Evolutionary conservation across 1,140 invertebrate genomes (phyloP), one percentile per base, ranked within the genome.

Genomic region (Papilio dardanus): DNA sequence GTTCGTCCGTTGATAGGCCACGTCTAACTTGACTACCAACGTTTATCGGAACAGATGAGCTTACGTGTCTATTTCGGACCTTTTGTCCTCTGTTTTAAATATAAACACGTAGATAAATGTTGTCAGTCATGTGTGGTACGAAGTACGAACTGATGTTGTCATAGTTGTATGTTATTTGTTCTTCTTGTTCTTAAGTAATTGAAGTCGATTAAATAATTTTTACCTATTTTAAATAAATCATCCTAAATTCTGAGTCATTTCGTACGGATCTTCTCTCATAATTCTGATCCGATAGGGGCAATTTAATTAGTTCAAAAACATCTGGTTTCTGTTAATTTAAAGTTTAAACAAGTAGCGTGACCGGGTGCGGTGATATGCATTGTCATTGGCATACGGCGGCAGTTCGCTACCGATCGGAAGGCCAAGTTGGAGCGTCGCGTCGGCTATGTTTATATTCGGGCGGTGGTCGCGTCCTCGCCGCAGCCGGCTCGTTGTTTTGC

Each of bases 1-100:
- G 79, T 79, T 81, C 58, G 79, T 83, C 79, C 77, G 86, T 85
- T 87, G 86, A 88, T 86, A 90, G 85, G 87, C 83, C 88, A 90
- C 83, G 85, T 85, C 81, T 82, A 81, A 81, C 79, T 77, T 77
- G 83, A 86, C 82, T 83, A 80, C 78, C 71, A 79, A 85, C 79
- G 75, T 80, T 84, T 89, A 87, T 86, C 83, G 78, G 82, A 86
- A 83, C 81, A 81, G 77, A 78, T 80, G 81, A 30, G 50, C 68
- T 78, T 85, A 80, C 80, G 80, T 81, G 74, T 71, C 33, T 66
- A 74, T 40, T 58, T 33, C 19, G 35, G 33, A 69, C 28, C 42
- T 33, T 35, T 50, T 54, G 28, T 73, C 3, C 35, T 28, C 46
- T 19, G 71, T 73, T 54, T 33, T 21, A 35, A 73, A 69, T 69